Base-by-base conservation (phyloP, 2,888 invertebrate species). In the Sialis fuliginosa region DNA sequence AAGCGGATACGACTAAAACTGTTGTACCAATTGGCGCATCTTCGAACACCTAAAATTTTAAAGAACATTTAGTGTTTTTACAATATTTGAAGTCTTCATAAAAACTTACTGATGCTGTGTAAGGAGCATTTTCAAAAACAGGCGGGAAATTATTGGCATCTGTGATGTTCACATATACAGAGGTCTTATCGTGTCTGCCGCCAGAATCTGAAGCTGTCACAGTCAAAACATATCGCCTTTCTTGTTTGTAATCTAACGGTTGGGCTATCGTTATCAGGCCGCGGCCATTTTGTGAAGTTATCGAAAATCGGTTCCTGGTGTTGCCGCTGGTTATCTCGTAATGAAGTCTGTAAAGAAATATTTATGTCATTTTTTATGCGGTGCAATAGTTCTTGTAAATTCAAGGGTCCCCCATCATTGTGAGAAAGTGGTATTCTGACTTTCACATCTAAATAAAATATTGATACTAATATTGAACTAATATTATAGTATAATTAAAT, bases 121-220 rank as follows among this genome's bases (percentile, higher is more conserved):
- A 95, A 0, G 93, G 93, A 0, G 91, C 88, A 59, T 89, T 88
- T 61, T 92, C 89, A 59, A 96, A 96, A 1, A 84, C 84, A 0
- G 95, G 95, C 0, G 90, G 81, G 60, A 84, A 89, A 58, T 93
- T 92, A 63, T 96, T 96, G 0, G 93, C 92, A 65, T 95, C 95
- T 0, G 90, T 85, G 0, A 98, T 79, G 59, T 92, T 91, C 4
- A 97, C 84, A 58, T 89, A 85, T 9, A 96, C 86, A 46, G 87
- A 81, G 0, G 92, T 87, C 0, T 86, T 84, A 56, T 93, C 95
- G 2, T 79, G 81, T 42, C 89, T 69, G 0, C 90, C 89, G 0
- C 91, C 92, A 0, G 87, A 81, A 62, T 96, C 96, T 0, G 89
- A 82, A 0, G 93, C 95, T 0, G 85, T 83, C 0, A 87, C 77